These are phyloP conservation scores for Electrona antarctica DNA, from an alignment of 2,113 vertebrate genomes.

Conservation along the genomic window DNA sequence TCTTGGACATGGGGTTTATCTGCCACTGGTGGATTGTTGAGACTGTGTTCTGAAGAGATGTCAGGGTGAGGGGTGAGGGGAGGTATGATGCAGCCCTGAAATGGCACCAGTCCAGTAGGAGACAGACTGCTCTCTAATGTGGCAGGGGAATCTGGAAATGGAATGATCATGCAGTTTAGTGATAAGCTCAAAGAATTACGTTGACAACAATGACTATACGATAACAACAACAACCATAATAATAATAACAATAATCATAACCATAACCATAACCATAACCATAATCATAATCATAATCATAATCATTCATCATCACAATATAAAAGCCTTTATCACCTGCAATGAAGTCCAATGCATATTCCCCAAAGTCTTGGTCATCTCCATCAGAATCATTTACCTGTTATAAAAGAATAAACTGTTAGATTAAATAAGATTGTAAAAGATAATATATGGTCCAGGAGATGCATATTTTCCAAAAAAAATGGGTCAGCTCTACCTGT, in stretches of 20 bases:
- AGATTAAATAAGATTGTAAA: too few species aligned
- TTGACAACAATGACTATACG: background rate
- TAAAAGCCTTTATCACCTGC: slow-evolving; percentile 77
- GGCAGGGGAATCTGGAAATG: slow-evolving; percentile 72
- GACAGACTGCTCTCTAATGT: slow-evolving; percentile 76
- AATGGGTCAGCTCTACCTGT: slow-evolving; percentile 49
- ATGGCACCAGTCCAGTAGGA: slow-evolving; percentile 75
- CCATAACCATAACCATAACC: background rate
- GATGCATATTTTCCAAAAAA: background rate
- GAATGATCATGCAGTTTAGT: too few species aligned
- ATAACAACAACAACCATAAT: background rate
- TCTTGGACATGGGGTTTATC: slow-evolving; percentile 12
- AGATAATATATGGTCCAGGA: too few species aligned
- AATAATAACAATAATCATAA: background rate
- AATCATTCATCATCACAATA: background rate
- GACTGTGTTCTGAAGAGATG: background rate
- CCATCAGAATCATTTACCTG: slow-evolving; percentile 67
- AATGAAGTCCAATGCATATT: slow-evolving; percentile 80
- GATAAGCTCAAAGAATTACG: background rate
- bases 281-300: background rate
- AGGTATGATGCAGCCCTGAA: slow-evolving; percentile 73
- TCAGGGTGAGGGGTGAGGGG: slow-evolving; percentile 58
- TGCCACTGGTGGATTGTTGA: slow-evolving; percentile 24
- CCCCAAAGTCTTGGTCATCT: slow-evolving; percentile 83
- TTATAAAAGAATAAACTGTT: background rate